phyloP scores from a whole-genome alignment of 2,113 vertebrate species.

The Emydocephalus ijimae region DNA sequence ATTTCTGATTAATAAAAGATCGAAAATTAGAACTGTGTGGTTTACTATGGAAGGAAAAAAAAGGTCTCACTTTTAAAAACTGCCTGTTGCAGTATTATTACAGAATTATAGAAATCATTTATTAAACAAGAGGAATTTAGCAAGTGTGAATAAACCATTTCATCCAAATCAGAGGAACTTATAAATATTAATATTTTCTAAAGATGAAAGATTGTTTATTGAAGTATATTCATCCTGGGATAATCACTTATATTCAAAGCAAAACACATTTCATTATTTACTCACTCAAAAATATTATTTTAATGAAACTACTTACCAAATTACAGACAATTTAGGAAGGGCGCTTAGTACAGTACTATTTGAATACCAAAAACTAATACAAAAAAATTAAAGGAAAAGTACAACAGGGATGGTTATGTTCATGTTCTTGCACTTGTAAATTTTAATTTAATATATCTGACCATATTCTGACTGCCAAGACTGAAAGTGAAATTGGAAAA shows the following conservation, averaged over 20 bases:
- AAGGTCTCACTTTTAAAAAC: background rate
- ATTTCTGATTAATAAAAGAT: background rate
- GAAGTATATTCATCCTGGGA: background rate
- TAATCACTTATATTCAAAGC: background rate
- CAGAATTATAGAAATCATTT: background rate
- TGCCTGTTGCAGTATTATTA: background rate
- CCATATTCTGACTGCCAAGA: background rate
- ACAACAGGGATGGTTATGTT: background rate
- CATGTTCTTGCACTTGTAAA: background rate
- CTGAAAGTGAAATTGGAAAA: background rate
- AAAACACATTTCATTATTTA: background rate
- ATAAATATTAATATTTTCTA: background rate
- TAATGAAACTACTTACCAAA: background rate
- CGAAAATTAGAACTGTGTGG: background rate
- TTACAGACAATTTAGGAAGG: background rate
- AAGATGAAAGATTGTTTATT: background rate
- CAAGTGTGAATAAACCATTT: background rate
- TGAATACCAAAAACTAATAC: background rate
- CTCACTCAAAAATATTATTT: background rate
- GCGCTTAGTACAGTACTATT: background rate
- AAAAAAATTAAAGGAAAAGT: background rate
- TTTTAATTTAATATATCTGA: background rate
- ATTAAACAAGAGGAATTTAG: conserved; percentile 3
- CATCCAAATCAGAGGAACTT: background rate
- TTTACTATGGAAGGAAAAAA: background rate